Base-by-base conservation (phyloP, 2,113 vertebrate genomes). In the Labrus mixtus region DNA sequence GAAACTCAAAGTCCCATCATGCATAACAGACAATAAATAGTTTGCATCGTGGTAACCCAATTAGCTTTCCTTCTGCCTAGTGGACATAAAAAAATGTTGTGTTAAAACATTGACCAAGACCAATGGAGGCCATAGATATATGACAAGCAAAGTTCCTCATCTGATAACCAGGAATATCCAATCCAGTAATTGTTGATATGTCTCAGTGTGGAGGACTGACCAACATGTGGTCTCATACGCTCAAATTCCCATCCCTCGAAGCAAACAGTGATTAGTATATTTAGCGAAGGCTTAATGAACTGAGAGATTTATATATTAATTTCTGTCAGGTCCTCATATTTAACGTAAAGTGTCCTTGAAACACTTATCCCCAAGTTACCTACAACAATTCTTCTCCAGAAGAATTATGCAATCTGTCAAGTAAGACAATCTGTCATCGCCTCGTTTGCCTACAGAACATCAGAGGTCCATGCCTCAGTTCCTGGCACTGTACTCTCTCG, bases 401-500 rank as follows among this genome's bases (percentile, higher is more conserved):
- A 13, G 41, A 73, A 68, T 22, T 7, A 54, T 11, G 1, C 39
- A 50, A 56, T 4, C 50, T 68, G n/a, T 22, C 66, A 7, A 58
- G 56, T 15, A 10, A 45, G 45, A 36, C 23, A 20, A 36, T 79
- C 48, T 67, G 50, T 53, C 46, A 39, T 46, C 43, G 43, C 9
- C 8, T 29, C 65, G 22, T 23, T 59, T 22, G 43, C 43, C 45
- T 13, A 16, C 46, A 19, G 46, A 48, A 15, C 17, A 17, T 16
- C 17, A 17, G 46, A 48, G 46, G 19, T 48, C 6, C 41, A 33
- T 23, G 29, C 37, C 41, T 45, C 16, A 48, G 33, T 45, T 54
- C 23, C 48, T 73, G 73, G 67, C 74, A n/a, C 55, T 55, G 60
- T 51, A 45, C 65, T 69, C 56, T 76, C 22, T 20, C 68, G 80